Conservation (phyloP, 2,113 vertebrate genomes). For the Deroptyus accipitrinus region DNA sequence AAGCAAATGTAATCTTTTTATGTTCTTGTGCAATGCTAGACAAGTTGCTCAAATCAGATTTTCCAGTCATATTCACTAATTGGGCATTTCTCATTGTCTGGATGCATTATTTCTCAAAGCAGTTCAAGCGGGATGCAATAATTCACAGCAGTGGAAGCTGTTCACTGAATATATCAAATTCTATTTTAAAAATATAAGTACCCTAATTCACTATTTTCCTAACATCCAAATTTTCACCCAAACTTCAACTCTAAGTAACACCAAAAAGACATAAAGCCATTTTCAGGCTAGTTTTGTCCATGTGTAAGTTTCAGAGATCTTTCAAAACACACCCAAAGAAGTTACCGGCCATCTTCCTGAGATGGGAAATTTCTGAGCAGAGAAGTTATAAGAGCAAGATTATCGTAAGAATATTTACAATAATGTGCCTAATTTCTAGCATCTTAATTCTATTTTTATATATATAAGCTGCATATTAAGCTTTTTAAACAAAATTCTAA, state of each 20-base stretch:
- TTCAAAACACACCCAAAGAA: background rate
- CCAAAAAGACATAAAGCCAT: background rate
- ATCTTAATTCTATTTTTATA: background rate
- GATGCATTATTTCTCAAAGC: background rate
- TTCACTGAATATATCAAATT: background rate
- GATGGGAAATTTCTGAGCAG: background rate
- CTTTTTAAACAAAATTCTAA: background rate
- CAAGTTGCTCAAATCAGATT: conserved; percentile 40
- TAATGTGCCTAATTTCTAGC: background rate
- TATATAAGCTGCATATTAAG: background rate
- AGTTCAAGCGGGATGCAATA: background rate
- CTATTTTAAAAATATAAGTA: background rate
- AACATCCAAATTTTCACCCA: background rate
- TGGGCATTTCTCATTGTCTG: background rate
- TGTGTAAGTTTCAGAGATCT: background rate
- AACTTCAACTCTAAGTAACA: background rate
- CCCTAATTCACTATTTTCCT: background rate
- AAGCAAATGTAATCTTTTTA: conserved; percentile 12
- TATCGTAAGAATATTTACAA: background rate
- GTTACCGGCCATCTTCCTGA: background rate
- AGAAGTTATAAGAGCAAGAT: background rate
- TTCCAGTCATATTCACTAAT: conserved; percentile 37
- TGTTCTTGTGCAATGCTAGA: conserved; percentile 7
- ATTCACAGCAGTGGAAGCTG: background rate
- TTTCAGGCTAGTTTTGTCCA: background rate